Percentiles rank a stretch among this genome's conserved stretches.
Conservation (phyloP, 1,140 invertebrate species). For the Riptortus pedestris region DNA sequence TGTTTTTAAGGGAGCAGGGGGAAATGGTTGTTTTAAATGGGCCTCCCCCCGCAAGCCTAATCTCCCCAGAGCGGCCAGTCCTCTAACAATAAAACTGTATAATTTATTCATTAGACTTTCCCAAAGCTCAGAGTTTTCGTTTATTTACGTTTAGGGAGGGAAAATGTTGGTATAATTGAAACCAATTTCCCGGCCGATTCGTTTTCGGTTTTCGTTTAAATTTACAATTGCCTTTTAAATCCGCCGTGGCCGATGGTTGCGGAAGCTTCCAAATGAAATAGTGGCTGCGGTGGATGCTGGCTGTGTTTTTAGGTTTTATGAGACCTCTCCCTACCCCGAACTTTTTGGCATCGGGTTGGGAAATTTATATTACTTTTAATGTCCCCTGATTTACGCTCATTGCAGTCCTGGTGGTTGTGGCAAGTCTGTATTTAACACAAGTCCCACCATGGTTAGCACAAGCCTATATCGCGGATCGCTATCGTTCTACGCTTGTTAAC, state of each 20-base stretch:
- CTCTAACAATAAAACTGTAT: constrained; percentile 12
- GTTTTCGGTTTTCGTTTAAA: background rate
- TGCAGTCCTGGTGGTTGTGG: background rate
- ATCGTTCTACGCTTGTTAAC: too few species aligned
- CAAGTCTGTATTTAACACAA: too few species aligned
- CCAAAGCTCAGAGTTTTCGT: constrained; percentile 2
- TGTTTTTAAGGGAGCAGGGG: background rate
- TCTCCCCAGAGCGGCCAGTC: background rate
- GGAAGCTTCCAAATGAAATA: background rate
- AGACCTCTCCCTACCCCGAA: background rate
- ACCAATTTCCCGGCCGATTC: background rate
- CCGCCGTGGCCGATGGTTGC: background rate
- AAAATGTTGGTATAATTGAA: constrained; percentile 5
- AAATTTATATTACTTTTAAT: constrained; percentile 15
- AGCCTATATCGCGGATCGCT: too few species aligned
- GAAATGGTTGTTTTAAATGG: background rate
- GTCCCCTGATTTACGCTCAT: background rate
- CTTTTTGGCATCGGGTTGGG: background rate
- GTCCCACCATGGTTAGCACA: too few species aligned
- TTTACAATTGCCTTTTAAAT: constrained; percentile 17
- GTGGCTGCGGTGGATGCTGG: background rate
- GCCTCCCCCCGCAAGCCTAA: background rate
- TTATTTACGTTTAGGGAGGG: constrained; percentile 12
- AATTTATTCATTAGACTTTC: constrained; percentile 17
- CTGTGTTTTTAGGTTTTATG: background rate